Percentiles rank a stretch among this genome's conserved stretches.
Conservation (phyloP, 2,888 invertebrate species). For the Morpho achilles region DNA sequence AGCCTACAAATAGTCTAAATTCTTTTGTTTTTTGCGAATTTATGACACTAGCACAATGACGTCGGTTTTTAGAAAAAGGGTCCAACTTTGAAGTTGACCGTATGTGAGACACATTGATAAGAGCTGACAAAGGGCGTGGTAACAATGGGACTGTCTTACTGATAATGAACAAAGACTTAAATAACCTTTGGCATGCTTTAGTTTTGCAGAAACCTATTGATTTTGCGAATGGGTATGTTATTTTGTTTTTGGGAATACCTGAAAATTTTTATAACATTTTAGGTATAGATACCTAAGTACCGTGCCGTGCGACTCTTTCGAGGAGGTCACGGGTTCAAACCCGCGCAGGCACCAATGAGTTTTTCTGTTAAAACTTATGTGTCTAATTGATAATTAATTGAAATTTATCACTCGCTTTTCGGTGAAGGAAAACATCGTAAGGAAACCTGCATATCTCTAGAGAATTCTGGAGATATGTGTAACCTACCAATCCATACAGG, state of each 20-base stretch:
- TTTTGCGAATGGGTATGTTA: background rate
- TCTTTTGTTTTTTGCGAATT: constrained; percentile 14
- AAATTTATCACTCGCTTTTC: no score
- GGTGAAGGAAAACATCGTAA: no score
- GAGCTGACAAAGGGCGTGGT: constrained; percentile 25
- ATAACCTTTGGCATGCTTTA: constrained; percentile 16
- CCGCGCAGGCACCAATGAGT: no score
- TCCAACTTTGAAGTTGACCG: constrained; percentile 44
- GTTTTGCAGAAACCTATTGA: constrained; percentile 7
- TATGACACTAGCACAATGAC: constrained; percentile 14
- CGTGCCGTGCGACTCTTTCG: no score
- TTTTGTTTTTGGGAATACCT: constrained; percentile 3
- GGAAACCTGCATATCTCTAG: no score
- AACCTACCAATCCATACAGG: no score
- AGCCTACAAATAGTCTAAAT: constrained; percentile 1
- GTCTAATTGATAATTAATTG: no score
- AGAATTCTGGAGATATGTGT: no score
- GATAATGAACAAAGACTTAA: constrained; percentile 39
- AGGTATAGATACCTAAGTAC: no score
- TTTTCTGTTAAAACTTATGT: no score
- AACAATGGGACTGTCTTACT: constrained; percentile 43
- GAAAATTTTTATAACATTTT: background rate
- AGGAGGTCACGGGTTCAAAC: no score
- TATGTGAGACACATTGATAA: constrained; percentile 51
- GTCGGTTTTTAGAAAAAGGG: constrained; percentile 21